phyloP scores from a whole-genome alignment of 1,140 invertebrate species.

The Drosophila nasuta region DNA sequence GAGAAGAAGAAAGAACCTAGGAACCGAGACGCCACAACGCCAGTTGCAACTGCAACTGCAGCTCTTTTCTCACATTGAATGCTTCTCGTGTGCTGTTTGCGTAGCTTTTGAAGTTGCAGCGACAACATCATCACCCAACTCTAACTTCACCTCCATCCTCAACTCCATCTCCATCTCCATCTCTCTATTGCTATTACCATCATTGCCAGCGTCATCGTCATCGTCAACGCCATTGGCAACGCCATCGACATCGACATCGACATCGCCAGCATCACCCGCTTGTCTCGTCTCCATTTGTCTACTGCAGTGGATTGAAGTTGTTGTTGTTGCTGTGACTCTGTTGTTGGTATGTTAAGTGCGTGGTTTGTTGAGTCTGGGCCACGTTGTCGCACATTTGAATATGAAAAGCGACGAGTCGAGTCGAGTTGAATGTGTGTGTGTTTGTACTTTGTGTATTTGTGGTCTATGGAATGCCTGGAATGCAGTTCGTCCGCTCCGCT shows the following conservation, averaged over 20 bases:
- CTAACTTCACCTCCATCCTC: too few species aligned
- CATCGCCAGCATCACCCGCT: constrained; percentile 28
- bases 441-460: constrained; percentile 46
- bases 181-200: not conserved
- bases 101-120: constrained; percentile 78
- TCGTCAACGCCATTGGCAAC: not conserved
- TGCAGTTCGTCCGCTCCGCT: constrained; percentile 58
- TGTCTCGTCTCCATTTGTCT: constrained; percentile 49
- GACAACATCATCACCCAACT: constrained; percentile 68
- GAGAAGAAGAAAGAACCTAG: not conserved
- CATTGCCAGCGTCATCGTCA: constrained; percentile 15
- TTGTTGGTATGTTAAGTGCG: constrained; percentile 77
- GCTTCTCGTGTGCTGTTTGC: constrained; percentile 53
- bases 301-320: constrained; percentile 48
- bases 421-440: constrained; percentile 32
- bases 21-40: constrained; percentile 21
- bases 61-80: constrained; percentile 38
- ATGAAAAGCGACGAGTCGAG: constrained; percentile 58
- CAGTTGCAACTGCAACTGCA: constrained; percentile 7
- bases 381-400: constrained; percentile 66
- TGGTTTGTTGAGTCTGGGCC: constrained; percentile 55
- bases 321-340: constrained; percentile 28
- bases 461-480: constrained; percentile 66
- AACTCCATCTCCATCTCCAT: not conserved
- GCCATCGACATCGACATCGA: not conserved